Percentiles rank a stretch among this genome's conserved stretches.
Conservation (phyloP, 2,113 vertebrate genomes). For the Arvicanthis niloticus region DNA sequence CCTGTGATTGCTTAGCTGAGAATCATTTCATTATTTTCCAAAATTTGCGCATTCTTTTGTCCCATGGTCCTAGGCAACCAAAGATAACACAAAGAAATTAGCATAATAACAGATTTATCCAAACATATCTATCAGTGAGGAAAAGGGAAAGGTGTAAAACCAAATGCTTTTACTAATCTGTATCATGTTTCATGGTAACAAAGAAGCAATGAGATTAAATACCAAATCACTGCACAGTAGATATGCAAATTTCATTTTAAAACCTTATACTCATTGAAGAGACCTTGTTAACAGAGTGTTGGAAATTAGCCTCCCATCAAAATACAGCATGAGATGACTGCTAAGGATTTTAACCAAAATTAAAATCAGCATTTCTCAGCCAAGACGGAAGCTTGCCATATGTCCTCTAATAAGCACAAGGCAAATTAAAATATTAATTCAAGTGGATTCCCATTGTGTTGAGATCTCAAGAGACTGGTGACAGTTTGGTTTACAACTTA, state of each 20-base stretch:
- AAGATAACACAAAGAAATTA: constrained; percentile 54
- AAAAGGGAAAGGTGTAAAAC: constrained; percentile 32
- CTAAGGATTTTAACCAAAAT: constrained; percentile 67
- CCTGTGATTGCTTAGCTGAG: constrained; percentile 52
- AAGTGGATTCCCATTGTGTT: constrained; percentile 1
- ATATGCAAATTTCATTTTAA: constrained; percentile 47
- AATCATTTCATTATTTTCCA: constrained; percentile 53
- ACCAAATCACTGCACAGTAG: neutral
- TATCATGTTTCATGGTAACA: constrained; percentile 69
- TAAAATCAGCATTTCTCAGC: constrained; percentile 62
- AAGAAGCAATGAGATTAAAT: constrained; percentile 34
- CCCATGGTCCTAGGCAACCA: constrained; percentile 51
- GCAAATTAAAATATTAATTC: constrained; percentile 58
- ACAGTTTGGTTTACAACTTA: constrained; percentile 44
- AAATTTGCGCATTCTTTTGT: constrained; percentile 58
- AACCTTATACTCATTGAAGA: constrained; percentile 49
- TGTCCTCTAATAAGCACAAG: constrained; percentile 57
- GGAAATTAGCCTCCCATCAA: constrained; percentile 48
- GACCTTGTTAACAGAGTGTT: neutral
- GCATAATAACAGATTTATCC: constrained; percentile 54
- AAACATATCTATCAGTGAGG: constrained; percentile 52
- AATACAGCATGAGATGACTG: constrained; percentile 5
- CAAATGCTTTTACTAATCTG: constrained; percentile 58
- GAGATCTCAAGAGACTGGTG: neutral
- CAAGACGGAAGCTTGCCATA: neutral